Conservation (phyloP, 2,113 vertebrate species). For the Eurystomus gularis region DNA sequence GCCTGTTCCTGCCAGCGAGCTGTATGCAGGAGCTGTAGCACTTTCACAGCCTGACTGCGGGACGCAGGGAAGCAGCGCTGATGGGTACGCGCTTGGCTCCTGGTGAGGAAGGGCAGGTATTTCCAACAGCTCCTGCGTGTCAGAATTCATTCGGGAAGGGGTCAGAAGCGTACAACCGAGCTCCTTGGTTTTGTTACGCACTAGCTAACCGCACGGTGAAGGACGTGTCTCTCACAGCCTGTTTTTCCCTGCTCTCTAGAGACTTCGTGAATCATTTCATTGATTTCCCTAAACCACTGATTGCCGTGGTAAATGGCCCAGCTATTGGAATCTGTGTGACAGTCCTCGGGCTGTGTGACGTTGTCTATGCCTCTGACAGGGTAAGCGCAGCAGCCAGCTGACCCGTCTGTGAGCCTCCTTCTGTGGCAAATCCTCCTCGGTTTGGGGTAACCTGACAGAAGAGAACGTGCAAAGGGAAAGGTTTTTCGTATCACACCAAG, state of each 20-base stretch:
- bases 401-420: background rate
- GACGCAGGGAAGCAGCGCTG: background rate
- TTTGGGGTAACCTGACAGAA: background rate
- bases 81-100: background rate
- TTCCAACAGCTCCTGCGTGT: background rate
- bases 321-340: constrained; percentile 83
- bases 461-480: background rate
- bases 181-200: background rate
- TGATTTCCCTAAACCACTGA: constrained; percentile 87
- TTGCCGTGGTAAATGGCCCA: constrained; percentile 84
- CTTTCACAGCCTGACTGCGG: background rate
- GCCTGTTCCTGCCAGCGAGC: background rate
- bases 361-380: constrained; percentile 81
- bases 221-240: background rate
- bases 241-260: constrained; percentile 54
- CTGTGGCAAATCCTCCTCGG: background rate
- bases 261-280: constrained; percentile 79
- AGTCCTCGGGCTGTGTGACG: constrained; percentile 79
- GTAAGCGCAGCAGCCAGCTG: constrained; percentile 56
- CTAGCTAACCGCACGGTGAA: background rate
- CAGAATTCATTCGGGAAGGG: background rate
- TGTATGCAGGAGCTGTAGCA: background rate
- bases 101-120: background rate
- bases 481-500: background rate
- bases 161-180: background rate